Evolutionary conservation across 2,797 vertebrate species (phyloP).

Genomic region (Myotis daubentonii): DNA sequence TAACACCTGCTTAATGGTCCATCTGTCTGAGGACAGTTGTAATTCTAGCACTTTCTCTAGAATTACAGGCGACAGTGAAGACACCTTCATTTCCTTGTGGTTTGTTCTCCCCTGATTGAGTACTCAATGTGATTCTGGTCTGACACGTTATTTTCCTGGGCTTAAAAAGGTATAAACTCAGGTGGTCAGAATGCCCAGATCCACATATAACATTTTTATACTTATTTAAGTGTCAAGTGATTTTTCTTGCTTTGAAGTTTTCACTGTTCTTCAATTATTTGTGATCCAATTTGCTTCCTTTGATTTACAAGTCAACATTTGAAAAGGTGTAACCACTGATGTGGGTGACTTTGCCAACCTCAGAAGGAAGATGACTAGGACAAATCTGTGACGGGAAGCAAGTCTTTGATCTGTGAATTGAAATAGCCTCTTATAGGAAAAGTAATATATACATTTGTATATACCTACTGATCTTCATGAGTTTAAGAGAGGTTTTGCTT

Average conservation of each 20-base stretch:
- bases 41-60: constrained; percentile 23
- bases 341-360: neutral
- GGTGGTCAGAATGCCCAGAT: neutral
- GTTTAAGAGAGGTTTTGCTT: neutral
- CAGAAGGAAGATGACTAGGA: constrained; percentile 1
- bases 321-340: neutral
- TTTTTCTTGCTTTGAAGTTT: constrained; percentile 23
- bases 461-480: neutral
- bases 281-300: constrained; percentile 29
- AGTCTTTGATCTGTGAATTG: constrained; percentile 12
- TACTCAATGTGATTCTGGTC: constrained; percentile 41
- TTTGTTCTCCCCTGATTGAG: neutral
- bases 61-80: neutral
- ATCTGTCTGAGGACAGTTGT: neutral
- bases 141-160: neutral
- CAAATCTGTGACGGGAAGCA: neutral
- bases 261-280: constrained; percentile 40
- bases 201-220: neutral
- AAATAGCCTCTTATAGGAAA: constrained; percentile 40
- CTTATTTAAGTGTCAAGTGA: constrained; percentile 1
- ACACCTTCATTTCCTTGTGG: constrained; percentile 42
- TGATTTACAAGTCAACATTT: constrained; percentile 15
- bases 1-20: neutral
- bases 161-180: constrained; percentile 40
- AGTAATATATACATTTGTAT: neutral